phyloP scores from a whole-genome alignment of 2,888 invertebrate genomes.

The Chorisops tibialis region DNA sequence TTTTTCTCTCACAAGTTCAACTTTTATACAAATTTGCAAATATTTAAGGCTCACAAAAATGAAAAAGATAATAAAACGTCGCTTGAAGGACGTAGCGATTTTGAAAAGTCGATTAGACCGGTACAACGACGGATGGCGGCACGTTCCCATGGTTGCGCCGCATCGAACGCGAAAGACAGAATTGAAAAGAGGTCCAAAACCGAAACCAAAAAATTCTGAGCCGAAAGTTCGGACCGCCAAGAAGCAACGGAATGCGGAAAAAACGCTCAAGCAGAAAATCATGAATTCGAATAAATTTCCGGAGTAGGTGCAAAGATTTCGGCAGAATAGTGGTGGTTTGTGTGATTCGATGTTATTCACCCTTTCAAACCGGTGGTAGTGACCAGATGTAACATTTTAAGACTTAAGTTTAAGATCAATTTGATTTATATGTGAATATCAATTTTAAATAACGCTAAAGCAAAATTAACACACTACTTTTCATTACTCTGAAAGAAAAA shows the following conservation, averaged over 20 bases:
- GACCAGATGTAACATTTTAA: no score
- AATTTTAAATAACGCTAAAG: no score
- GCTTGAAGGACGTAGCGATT: constrained; percentile 45
- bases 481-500: no score
- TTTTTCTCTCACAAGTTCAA: neutral
- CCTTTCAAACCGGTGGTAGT: no score
- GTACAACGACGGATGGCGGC: constrained; percentile 49
- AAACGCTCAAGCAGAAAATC: constrained; percentile 10
- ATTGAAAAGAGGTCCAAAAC: constrained; percentile 49
- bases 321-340: no score
- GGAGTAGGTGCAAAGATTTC: no score
- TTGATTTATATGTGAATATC: no score
- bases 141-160: constrained; percentile 45
- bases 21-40: neutral
- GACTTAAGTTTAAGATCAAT: no score
- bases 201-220: constrained; percentile 40
- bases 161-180: constrained; percentile 49
- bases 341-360: no score
- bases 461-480: no score
- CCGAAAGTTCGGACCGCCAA: constrained; percentile 26
- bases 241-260: neutral
- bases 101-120: constrained; percentile 46
- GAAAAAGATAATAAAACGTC: constrained; percentile 45
- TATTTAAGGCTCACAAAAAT: constrained; percentile 45
- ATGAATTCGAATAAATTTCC: neutral